A percentile compares a stretch with the other conserved stretches of the same genome.
phyloP scores from a whole-genome alignment of 1,140 invertebrate genomes.

The Pinna nobilis region DNA sequence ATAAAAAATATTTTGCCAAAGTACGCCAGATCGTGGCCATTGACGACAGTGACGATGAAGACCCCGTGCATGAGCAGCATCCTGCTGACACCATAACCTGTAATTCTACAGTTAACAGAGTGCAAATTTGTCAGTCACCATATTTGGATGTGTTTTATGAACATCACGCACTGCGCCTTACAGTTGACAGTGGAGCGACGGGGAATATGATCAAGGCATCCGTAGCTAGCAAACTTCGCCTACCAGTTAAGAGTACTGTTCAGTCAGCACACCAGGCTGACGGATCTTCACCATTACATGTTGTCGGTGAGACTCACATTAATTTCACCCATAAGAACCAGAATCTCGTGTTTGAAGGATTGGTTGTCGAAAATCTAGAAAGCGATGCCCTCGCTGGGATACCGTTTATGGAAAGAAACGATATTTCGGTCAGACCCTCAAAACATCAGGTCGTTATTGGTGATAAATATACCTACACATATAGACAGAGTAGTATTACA shows the following conservation, averaged over 20 bases:
- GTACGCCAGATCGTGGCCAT: background rate
- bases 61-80: background rate
- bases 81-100: background rate
- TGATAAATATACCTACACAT: background rate
- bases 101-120: background rate
- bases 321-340: constrained; percentile 14
- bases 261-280: constrained; percentile 38
- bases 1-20: constrained; percentile 5
- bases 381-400: constrained; percentile 30
- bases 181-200: constrained; percentile 13
- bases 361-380: constrained; percentile 35
- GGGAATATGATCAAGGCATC: constrained; percentile 20
- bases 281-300: constrained; percentile 22
- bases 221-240: background rate
- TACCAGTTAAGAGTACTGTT: background rate
- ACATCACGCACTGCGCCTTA: background rate
- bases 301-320: constrained; percentile 33
- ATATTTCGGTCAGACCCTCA: background rate
- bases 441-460: constrained; percentile 5
- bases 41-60: background rate
- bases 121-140: constrained; percentile 15
- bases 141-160: constrained; percentile 9
- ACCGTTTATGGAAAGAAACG: constrained; percentile 33
- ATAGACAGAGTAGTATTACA: background rate
- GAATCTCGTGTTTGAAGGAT: constrained; percentile 24